Conservation (phyloP, 2,888 invertebrate species). For the Heterodera filipjevi region DNA sequence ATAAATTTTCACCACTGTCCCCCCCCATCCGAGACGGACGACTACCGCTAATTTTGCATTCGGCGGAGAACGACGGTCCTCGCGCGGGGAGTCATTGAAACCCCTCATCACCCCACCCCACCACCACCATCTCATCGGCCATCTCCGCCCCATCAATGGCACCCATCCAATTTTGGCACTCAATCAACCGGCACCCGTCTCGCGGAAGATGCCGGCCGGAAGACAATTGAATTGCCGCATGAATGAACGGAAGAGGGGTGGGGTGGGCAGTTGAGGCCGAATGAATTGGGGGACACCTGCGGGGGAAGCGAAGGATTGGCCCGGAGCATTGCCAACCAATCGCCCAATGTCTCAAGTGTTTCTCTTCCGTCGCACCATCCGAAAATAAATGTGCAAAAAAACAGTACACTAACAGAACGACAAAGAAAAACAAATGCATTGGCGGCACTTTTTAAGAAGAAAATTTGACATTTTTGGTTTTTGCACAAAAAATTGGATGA, state of each 20-base stretch:
- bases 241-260: not conserved
- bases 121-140: not conserved
- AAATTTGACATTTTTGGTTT: too few species aligned
- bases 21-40: not conserved
- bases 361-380: not conserved
- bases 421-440: too few species aligned
- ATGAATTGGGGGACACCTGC: slow-evolving; percentile 11
- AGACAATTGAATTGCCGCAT: slow-evolving; percentile 24
- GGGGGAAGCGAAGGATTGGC: not conserved
- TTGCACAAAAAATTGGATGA: too few species aligned
- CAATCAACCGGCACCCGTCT: not conserved
- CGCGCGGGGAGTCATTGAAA: slow-evolving; percentile 8
- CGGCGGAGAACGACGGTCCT: not conserved
- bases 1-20: not conserved
- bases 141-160: not conserved
- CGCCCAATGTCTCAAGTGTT: not conserved
- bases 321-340: not conserved
- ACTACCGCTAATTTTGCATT: slow-evolving; percentile 12
- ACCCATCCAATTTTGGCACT: slow-evolving; percentile 4
- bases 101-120: not conserved
- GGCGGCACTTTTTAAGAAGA: too few species aligned
- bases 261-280: not conserved
- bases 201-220: not conserved
- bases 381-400: not conserved
- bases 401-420: not conserved